A percentile compares a stretch with the other conserved stretches of the same genome.
phyloP scores from a whole-genome alignment of 2,888 invertebrate genomes.

The Pheosia gnoma region DNA sequence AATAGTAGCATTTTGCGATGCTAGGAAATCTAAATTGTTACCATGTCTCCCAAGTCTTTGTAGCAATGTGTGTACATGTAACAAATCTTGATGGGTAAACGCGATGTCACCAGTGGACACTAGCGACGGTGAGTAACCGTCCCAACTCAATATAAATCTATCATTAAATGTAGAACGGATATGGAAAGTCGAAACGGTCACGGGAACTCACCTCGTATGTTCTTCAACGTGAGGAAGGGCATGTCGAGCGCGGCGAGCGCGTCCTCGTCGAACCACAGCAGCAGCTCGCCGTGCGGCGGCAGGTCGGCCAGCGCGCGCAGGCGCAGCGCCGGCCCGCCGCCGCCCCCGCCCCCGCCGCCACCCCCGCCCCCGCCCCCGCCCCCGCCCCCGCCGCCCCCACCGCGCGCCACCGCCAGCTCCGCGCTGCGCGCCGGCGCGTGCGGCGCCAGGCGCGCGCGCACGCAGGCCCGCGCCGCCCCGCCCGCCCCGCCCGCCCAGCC shows the following conservation, averaged over 20 bases:
- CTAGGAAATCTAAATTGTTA: too few species aligned
- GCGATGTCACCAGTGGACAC: background rate
- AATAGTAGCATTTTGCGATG: too few species aligned
- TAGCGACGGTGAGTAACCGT: background rate
- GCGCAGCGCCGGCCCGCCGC: conserved; percentile 37
- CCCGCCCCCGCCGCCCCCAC: conserved; percentile 35
- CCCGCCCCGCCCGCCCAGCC: conserved; percentile 34
- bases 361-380: conserved; percentile 37
- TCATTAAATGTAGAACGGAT: too few species aligned
- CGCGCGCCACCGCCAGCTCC: conserved; percentile 36
- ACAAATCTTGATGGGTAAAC: too few species aligned
- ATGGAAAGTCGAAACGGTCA: background rate
- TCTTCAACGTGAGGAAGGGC: conserved; percentile 88
- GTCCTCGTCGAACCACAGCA: conserved; percentile 93
- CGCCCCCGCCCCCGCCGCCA: conserved; percentile 30
- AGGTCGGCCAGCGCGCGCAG: conserved; percentile 69
- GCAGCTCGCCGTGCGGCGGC: conserved; percentile 87
- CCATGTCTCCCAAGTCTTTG: too few species aligned
- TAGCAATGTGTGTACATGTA: too few species aligned
- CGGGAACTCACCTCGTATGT: conserved; percentile 88
- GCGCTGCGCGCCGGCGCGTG: conserved; percentile 34
- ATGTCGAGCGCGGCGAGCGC: conserved; percentile 87
- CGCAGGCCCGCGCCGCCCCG: conserved; percentile 33
- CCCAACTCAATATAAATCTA: too few species aligned
- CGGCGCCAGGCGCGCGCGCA: conserved; percentile 27